Percentiles rank a stretch among this genome's conserved stretches.
Evolutionary conservation across 2,888 invertebrate genomes (phyloP).

Genomic region (Eretmocerus hayati): DNA sequence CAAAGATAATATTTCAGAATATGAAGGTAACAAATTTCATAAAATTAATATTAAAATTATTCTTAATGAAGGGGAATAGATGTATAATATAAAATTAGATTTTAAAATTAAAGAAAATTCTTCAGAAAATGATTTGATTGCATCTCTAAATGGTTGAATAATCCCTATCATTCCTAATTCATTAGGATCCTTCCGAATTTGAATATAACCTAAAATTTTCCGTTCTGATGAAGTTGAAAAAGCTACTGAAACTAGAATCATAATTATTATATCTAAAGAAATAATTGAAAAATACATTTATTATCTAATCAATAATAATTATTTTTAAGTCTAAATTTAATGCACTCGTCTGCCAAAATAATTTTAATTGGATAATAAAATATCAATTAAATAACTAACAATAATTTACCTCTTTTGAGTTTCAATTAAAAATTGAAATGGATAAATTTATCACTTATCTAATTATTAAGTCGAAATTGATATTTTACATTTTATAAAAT

Average conservation of each 20-base stretch:
- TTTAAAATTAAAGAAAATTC: constrained; percentile 54
- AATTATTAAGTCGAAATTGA: constrained; percentile 43
- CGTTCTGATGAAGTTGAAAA: constrained; percentile 69
- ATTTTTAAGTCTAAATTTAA: constrained; percentile 63
- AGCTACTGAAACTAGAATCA: constrained; percentile 53
- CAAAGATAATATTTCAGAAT: constrained; percentile 52
- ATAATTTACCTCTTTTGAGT: too few species aligned
- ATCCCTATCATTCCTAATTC: constrained; percentile 58
- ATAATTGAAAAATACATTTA: background rate
- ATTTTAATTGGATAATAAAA: constrained; percentile 35
- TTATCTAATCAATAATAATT: too few species aligned
- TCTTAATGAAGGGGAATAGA: constrained; percentile 54
- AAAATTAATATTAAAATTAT: constrained; percentile 56
- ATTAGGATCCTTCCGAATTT: constrained; percentile 69
- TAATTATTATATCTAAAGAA: constrained; percentile 46
- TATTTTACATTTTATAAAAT: constrained; percentile 45
- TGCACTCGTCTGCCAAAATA: constrained; percentile 65
- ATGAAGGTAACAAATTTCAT: constrained; percentile 56
- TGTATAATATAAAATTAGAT: constrained; percentile 58
- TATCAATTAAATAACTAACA: too few species aligned
- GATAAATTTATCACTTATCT: constrained; percentile 40
- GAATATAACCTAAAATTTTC: constrained; percentile 62
- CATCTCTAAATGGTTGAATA: too few species aligned
- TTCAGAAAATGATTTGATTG: constrained; percentile 65
- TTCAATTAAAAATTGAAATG: too few species aligned